Conservation (phyloP, 2,888 invertebrate species). For the Dendrolimus houi region DNA sequence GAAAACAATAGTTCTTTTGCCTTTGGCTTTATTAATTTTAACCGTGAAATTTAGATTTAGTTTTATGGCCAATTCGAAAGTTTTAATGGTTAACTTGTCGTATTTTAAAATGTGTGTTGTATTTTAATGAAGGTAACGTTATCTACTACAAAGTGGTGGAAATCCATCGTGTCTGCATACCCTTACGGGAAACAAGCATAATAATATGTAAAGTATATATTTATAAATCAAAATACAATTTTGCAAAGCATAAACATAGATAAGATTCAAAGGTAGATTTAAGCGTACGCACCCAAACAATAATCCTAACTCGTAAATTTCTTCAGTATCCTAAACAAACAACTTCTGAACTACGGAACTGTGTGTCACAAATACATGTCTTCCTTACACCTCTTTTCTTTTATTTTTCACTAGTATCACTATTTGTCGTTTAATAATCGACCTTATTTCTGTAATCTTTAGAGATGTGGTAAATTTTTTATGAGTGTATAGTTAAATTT, state of each 20-base stretch:
- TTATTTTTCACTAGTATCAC: not conserved
- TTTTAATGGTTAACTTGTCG: not conserved
- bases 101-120: too few species aligned
- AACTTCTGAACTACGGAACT: not conserved
- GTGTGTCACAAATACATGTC: not conserved
- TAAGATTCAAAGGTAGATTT: too few species aligned
- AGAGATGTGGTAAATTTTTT: too few species aligned
- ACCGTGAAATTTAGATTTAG: not conserved
- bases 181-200: too few species aligned
- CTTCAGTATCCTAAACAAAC: not conserved
- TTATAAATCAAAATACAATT: too few species aligned
- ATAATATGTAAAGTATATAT: too few species aligned
- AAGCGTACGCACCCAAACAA: not conserved
- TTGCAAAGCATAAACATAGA: too few species aligned
- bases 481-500: slow-evolving; percentile 7
- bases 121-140: not conserved
- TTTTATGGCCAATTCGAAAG: not conserved
- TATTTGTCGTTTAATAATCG: not conserved
- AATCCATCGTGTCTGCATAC: too few species aligned
- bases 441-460: not conserved
- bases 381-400: not conserved
- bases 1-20: not conserved
- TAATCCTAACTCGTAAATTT: not conserved
- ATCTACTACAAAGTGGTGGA: not conserved
- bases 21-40: not conserved